phyloP scores from a whole-genome alignment of 2,888 invertebrate genomes.

The Ernsta delagoae region DNA sequence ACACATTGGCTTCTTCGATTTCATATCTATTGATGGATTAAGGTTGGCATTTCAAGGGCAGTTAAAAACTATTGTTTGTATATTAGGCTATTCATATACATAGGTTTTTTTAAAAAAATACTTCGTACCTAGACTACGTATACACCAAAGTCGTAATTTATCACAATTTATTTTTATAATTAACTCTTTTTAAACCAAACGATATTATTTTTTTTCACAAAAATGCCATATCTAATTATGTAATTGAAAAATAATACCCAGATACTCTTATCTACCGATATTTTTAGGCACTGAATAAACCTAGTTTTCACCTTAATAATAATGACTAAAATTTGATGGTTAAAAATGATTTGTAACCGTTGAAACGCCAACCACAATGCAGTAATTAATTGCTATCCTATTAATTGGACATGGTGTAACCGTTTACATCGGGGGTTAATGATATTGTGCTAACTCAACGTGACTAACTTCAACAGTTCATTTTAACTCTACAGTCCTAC shows the following conservation, averaged over 20 bases:
- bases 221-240: too few species aligned
- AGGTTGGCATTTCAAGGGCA: background rate
- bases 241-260: too few species aligned
- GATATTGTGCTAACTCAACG: constrained; percentile 19
- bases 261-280: too few species aligned
- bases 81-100: background rate
- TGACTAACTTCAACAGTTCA: constrained; percentile 5
- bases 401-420: constrained; percentile 9
- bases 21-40: constrained; percentile 12
- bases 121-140: too few species aligned
- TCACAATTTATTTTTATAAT: too few species aligned
- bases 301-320: background rate
- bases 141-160: too few species aligned
- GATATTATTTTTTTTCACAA: too few species aligned
- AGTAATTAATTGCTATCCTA: constrained; percentile 18
- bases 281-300: too few species aligned
- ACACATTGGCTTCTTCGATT: constrained; percentile 18
- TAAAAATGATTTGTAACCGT: background rate
- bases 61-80: background rate
- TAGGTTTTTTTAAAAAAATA: too few species aligned
- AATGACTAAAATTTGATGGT: background rate
- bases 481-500: background rate
- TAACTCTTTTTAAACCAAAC: too few species aligned
- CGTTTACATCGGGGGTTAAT: constrained; percentile 11
- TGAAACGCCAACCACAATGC: constrained; percentile 10